phyloP scores from a whole-genome alignment of 2,113 vertebrate species.

The Elachura formosa region DNA sequence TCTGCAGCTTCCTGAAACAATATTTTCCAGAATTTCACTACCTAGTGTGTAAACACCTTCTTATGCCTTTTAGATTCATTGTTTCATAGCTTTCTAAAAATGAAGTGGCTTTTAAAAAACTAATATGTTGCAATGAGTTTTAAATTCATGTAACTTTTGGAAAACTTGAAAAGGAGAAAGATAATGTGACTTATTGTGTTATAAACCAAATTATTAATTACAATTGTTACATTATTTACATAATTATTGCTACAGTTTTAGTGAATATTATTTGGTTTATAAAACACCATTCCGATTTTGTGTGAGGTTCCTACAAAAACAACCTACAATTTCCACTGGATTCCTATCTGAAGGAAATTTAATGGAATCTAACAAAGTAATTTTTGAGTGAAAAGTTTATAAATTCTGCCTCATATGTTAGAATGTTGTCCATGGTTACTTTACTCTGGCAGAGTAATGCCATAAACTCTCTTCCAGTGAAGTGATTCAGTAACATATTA shows the following conservation, averaged over 20 bases:
- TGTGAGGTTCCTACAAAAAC: not conserved
- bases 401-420: not conserved
- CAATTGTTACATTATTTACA: too few species aligned
- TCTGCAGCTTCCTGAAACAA: not conserved
- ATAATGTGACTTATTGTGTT: not conserved
- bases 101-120: not conserved
- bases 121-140: not conserved
- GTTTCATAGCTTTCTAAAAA: not conserved
- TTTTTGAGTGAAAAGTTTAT: not conserved
- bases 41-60: not conserved
- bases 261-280: not conserved
- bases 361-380: not conserved
- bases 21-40: not conserved
- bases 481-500: not conserved
- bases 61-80: not conserved
- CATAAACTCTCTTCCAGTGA: not conserved
- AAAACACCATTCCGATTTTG: not conserved
- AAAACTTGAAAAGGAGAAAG: not conserved
- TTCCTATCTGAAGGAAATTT: not conserved
- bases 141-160: not conserved
- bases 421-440: not conserved
- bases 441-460: not conserved
- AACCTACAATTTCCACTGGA: not conserved
- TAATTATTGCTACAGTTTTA: not conserved
- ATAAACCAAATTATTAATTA: not conserved